phyloP scores from a whole-genome alignment of 92 coral and sea anemone genomes.

The Siderastrea radians region DNA sequence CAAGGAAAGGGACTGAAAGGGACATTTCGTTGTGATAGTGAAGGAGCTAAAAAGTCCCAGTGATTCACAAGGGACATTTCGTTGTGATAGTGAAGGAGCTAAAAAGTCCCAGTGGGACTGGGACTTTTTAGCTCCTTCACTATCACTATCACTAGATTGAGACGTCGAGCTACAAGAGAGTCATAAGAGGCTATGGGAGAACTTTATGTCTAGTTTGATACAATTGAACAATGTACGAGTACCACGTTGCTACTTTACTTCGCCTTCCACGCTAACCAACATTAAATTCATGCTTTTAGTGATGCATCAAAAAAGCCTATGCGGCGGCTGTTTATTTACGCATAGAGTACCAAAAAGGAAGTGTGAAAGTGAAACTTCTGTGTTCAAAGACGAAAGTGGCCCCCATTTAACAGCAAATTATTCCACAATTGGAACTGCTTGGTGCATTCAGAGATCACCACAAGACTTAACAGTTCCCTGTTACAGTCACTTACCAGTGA shows the following conservation, averaged over 20 bases:
- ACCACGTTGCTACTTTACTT: constrained; percentile 72
- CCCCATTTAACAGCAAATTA: constrained; percentile 46
- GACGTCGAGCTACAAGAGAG: no score
- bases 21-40: constrained; percentile 59
- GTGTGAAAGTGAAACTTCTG: constrained; percentile 21
- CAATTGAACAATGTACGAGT: constrained; percentile 30
- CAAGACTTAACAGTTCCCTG: constrained; percentile 47
- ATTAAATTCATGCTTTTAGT: constrained; percentile 46
- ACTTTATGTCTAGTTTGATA: constrained; percentile 49
- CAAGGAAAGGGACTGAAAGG: no score
- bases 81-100: no score
- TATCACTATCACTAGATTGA: constrained; percentile 42
- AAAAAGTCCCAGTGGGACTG: constrained; percentile 64
- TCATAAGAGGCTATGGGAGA: no score
- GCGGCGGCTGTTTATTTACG: constrained; percentile 47
- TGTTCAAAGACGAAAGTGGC: constrained; percentile 36
- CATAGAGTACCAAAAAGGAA: constrained; percentile 23
- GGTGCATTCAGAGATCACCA: constrained; percentile 30
- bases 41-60: constrained; percentile 75
- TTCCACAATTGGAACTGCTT: constrained; percentile 59
- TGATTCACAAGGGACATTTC: no score
- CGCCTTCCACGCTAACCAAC: constrained; percentile 11
- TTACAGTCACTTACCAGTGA: constrained; percentile 14
- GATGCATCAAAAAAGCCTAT: constrained; percentile 46
- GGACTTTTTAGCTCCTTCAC: constrained; percentile 76